phyloP scores from a whole-genome alignment of 2,113 vertebrate species.

The Paralichthys olivaceus region DNA sequence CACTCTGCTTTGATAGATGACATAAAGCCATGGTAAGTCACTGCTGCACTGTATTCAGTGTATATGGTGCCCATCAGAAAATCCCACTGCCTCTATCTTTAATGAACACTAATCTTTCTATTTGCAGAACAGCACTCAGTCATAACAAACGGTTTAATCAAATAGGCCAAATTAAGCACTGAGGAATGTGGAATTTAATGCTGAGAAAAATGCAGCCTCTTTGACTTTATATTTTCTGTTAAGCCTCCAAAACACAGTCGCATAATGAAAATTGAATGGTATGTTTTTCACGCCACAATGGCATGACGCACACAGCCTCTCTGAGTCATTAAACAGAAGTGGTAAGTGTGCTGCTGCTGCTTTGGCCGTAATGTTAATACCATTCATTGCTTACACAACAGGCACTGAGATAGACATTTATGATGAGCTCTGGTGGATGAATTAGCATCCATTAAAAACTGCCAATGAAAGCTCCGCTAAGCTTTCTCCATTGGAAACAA shows the following conservation, averaged over 20 bases:
- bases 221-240: slow-evolving; percentile 29
- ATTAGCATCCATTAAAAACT: slow-evolving; percentile 71
- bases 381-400: slow-evolving; percentile 71
- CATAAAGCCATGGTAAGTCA: not conserved
- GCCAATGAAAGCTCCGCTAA: slow-evolving; percentile 57
- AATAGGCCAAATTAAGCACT: slow-evolving; percentile 27
- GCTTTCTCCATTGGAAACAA: slow-evolving; percentile 56
- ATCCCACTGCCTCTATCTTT: slow-evolving; percentile 21
- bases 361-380: slow-evolving; percentile 63
- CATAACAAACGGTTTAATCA: slow-evolving; percentile 30
- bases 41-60: not conserved
- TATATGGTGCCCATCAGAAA: slow-evolving; percentile 10
- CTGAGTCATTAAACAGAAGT: slow-evolving; percentile 67
- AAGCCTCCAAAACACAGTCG: slow-evolving; percentile 50
- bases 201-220: slow-evolving; percentile 18
- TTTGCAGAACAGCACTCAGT: slow-evolving; percentile 32
- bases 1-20: not conserved
- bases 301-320: slow-evolving; percentile 48
- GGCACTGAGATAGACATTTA: slow-evolving; percentile 50
- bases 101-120: slow-evolving; percentile 40
- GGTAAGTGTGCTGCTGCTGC: slow-evolving; percentile 47
- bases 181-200: slow-evolving; percentile 18
- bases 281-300: slow-evolving; percentile 54
- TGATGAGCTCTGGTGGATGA: slow-evolving; percentile 69
- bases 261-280: slow-evolving; percentile 59